Conservation (phyloP, 1,140 invertebrate genomes). For the Euura lappo region DNA sequence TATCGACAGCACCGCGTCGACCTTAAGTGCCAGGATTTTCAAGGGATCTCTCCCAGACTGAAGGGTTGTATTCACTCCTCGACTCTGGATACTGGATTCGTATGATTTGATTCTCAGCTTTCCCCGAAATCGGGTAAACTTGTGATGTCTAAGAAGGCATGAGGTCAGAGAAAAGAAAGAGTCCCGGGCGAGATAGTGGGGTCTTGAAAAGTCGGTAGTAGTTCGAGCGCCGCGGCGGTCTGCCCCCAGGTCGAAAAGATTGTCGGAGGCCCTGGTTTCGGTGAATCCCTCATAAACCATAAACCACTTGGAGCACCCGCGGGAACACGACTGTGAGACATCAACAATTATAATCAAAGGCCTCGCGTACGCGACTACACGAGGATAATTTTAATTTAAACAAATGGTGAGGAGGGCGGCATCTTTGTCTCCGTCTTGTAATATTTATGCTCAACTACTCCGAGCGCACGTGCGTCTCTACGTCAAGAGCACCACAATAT, state of each 20-base stretch:
- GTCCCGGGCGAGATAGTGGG: too few species aligned
- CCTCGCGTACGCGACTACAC: constrained; percentile 33
- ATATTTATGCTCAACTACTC: constrained; percentile 59
- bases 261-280: constrained; percentile 28
- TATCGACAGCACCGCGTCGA: constrained; percentile 49
- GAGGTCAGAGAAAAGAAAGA: background rate
- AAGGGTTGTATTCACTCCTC: too few species aligned
- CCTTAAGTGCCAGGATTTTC: constrained; percentile 1
- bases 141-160: constrained; percentile 13
- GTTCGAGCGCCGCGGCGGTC: background rate
- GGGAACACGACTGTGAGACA: constrained; percentile 26
- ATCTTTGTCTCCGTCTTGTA: constrained; percentile 60
- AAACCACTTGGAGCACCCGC: constrained; percentile 34
- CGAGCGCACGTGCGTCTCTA: constrained; percentile 57
- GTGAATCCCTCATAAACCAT: constrained; percentile 36
- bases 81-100: too few species aligned
- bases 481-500: constrained; percentile 44
- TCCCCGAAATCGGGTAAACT: constrained; percentile 17
- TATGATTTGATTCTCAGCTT: too few species aligned
- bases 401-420: constrained; percentile 59
- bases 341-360: constrained; percentile 60
- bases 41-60: too few species aligned
- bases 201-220: background rate
- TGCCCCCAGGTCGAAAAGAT: background rate
- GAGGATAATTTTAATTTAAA: constrained; percentile 62